Percentiles rank a stretch among this genome's conserved stretches.
These are phyloP conservation scores for Vidua macroura DNA, from an alignment of 2,113 vertebrate species.

Conservation along the genomic window DNA sequence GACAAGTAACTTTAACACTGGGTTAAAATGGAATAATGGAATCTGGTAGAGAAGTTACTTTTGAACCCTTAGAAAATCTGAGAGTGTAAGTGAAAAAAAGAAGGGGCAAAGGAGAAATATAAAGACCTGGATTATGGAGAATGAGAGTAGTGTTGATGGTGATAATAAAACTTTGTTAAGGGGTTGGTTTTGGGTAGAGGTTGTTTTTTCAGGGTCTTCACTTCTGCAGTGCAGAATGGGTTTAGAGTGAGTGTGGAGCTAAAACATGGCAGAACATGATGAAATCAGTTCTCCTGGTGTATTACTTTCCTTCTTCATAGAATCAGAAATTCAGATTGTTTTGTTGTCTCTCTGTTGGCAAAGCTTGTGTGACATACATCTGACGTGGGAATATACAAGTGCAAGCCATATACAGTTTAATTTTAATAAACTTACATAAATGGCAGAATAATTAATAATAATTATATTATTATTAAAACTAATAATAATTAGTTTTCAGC, in stretches of 20 bases:
- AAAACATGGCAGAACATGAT: not conserved
- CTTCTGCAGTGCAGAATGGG: not conserved
- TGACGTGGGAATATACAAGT: rapidly evolving
- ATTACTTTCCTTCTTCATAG: not conserved
- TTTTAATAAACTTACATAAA: not conserved
- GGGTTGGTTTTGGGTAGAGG: not conserved
- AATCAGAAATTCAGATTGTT: not conserved
- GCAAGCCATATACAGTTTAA: not conserved
- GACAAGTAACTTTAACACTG: not conserved
- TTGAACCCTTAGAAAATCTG: not conserved
- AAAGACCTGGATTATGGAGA: not conserved
- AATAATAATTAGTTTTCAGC: not conserved
- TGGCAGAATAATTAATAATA: not conserved
- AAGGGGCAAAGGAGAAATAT: not conserved
- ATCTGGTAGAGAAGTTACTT: not conserved
- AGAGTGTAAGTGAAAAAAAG: not conserved
- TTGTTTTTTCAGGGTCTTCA: not conserved
- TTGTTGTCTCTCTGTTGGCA: not conserved
- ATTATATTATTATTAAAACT: no score
- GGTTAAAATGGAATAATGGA: not conserved
- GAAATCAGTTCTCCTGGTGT: not conserved
- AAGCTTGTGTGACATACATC: not conserved
- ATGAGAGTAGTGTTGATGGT: not conserved
- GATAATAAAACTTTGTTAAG: not conserved
- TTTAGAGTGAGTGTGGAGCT: not conserved